Base-by-base conservation (phyloP, 2,888 invertebrate genomes). In the Leptinotarsa rubiginosa region DNA sequence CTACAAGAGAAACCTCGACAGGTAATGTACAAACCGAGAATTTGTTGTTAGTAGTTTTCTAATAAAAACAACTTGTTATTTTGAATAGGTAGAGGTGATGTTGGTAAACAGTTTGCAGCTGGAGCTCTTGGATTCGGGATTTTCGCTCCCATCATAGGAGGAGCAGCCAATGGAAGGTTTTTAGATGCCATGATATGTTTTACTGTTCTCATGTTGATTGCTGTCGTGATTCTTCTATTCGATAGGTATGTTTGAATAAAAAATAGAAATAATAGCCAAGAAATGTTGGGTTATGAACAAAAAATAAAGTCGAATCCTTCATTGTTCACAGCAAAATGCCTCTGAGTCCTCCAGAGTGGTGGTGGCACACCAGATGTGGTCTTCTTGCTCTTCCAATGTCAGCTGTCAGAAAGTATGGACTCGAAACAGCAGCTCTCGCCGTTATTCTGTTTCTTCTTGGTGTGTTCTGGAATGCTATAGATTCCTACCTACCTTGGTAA, bases 331-430 rank as follows among this genome's bases (percentile, higher is more conserved):
- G 92, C 4, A 90, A 90, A 79, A 95, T 95, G 93, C 95, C 95
- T 1, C 87, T 95, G 13, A 93, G 94, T 82, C 94, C 95, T 1
- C 94, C 95, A 0, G 95, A 95, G 87, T 95, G 95, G 95, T 95
- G 94, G 94, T 95, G 95, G 95, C 94, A 95, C 84, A 95, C 95
- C 2, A 90, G 93, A 82, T 93, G 93, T 13, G 95, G 94, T 54
- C 91, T 93, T 88, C 84, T 95, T 73, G 92, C 95, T 13, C 89
- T 94, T 84, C 95, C 95, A n/a, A 93, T 95, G 94, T 94, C 92
- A 78, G 91, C 93, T 7, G 92, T 94, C 67, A 90, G 94, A 50
- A 92, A 93, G 69, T 95, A 94, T 85, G 92, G 93, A 50, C 91
- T 93, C 5, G 95, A 95, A 88, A 94, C 92, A 12, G 91, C 91